phyloP scores from a whole-genome alignment of 2,888 invertebrate genomes.

The Spicauda simplicius region DNA sequence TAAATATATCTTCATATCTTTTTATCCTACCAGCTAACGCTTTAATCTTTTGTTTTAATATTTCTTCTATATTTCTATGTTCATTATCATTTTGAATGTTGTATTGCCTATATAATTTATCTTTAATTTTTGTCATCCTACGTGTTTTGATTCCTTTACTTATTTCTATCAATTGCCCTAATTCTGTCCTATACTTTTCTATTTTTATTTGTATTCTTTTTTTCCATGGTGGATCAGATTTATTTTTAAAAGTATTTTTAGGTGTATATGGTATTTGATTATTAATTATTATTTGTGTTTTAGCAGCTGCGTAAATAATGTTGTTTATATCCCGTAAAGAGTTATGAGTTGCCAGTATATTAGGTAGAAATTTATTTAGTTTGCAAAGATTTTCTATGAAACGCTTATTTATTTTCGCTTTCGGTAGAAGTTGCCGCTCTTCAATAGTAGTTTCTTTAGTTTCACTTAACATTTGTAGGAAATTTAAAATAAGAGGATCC shows the following conservation, averaged over 20 bases:
- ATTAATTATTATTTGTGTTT: slow-evolving; percentile 22
- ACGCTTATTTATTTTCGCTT: slow-evolving; percentile 9
- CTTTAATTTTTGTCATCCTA: slow-evolving; percentile 6
- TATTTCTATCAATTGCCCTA: slow-evolving; percentile 8
- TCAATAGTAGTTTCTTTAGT: slow-evolving; percentile 1
- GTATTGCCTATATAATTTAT: slow-evolving; percentile 13
- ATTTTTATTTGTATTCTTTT: slow-evolving; percentile 14
- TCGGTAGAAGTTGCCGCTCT: slow-evolving; percentile 13
- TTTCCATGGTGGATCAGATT: slow-evolving; percentile 23
- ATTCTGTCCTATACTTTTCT: slow-evolving; percentile 14
- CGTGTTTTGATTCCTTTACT: neutral
- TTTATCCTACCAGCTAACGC: slow-evolving; percentile 20
- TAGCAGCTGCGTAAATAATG: slow-evolving; percentile 23
- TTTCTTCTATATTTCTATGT: neutral
- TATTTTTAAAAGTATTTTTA: neutral
- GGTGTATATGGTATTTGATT: slow-evolving; percentile 21
- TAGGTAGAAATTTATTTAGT: slow-evolving; percentile 28
- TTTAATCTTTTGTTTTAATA: slow-evolving; percentile 1
- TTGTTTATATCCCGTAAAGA: slow-evolving; percentile 9
- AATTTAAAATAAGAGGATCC: neutral
- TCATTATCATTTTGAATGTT: slow-evolving; percentile 8
- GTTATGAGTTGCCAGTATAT: slow-evolving; percentile 6
- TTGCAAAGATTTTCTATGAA: slow-evolving; percentile 14
- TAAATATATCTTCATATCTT: no score
- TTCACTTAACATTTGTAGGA: slow-evolving; percentile 4